Evolutionary conservation across 2,888 invertebrate genomes (phyloP), one percentile per base, ranked within the genome.

Genomic region (Calliopum simillimum): DNA sequence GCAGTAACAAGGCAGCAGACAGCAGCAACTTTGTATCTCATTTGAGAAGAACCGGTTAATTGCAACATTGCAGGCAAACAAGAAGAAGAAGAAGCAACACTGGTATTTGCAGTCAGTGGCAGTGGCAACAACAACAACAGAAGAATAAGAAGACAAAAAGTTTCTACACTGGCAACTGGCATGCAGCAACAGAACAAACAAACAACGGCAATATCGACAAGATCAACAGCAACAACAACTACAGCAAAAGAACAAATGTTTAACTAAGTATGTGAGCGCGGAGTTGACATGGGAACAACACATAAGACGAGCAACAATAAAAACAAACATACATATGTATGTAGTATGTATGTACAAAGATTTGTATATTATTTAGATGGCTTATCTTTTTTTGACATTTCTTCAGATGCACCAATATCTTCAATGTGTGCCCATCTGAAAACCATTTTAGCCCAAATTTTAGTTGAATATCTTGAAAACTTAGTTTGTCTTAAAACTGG

Each of bases 1-100:
- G 46, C 25, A 53, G 13, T 21, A 23, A 23, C 53, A 19, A 19
- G 5, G 21, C 53, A 53, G 12, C 53, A 53, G 11, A 13, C 64
- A 43, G 55, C 41, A 47, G n/a, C 21, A 23, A 14, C 33, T 23
- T 43, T 25, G 46, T 58, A 21, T 73, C 74, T 75, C 75, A 73
- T 64, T 71, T 72, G 8, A 41, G 19, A 67, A 41, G 19, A 67
- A 67, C 67, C 67, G 67, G 67, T 67, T 59, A 11, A 25, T 41
- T 59, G 58, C 59, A 67, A 59, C 67, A 67, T 58, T 59, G 73
- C 75, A 74, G 65, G 21, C 13, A 23, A 55, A 53, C 12, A 61
- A 61, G 49, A 56, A 23, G 51, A n/a, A 51, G 51, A n/a, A 51
- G 11, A 51, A 49, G 49, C 19, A 13, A n/a, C 19, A 19, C 6